Evolutionary conservation across 2,888 invertebrate species (phyloP).

Genomic region (Latrodectus elegans): DNA sequence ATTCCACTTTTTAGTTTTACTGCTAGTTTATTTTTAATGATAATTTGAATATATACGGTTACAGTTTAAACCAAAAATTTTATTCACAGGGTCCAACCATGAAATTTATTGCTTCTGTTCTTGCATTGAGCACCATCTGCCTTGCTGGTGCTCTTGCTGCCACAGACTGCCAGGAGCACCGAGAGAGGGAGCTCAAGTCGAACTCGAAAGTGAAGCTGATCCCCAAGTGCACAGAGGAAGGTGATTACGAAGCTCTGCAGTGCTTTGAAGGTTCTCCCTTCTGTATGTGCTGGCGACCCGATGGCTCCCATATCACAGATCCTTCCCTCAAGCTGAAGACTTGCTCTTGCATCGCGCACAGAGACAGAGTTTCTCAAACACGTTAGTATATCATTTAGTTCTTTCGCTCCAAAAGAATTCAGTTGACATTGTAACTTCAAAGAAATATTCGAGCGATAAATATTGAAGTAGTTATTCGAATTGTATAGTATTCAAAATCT

Average conservation of each 20-base stretch:
- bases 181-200: conserved; percentile 38
- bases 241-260: conserved; percentile 57
- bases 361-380: conserved; percentile 17
- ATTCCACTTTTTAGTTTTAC: too few relatives aligned
- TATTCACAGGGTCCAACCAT: background rate
- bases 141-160: background rate
- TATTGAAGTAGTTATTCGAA: too few relatives aligned
- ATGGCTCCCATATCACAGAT: conserved; percentile 48
- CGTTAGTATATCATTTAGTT: background rate
- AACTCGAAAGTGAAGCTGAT: conserved; percentile 47
- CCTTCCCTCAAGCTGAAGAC: conserved; percentile 44
- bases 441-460: too few relatives aligned
- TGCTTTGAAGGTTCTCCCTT: conserved; percentile 53
- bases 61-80: too few relatives aligned
- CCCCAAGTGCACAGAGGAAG: conserved; percentile 45
- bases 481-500: too few relatives aligned
- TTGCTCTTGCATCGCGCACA: conserved; percentile 43
- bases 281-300: conserved; percentile 62
- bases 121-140: background rate
- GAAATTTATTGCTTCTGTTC: conserved; percentile 10
- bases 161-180: conserved; percentile 43
- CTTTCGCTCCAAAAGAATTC: too few relatives aligned
- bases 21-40: too few relatives aligned
- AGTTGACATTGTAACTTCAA: too few relatives aligned
- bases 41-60: too few relatives aligned